Base-by-base conservation (phyloP, 1,140 invertebrate species). In the Drosophila kohkoa region DNA sequence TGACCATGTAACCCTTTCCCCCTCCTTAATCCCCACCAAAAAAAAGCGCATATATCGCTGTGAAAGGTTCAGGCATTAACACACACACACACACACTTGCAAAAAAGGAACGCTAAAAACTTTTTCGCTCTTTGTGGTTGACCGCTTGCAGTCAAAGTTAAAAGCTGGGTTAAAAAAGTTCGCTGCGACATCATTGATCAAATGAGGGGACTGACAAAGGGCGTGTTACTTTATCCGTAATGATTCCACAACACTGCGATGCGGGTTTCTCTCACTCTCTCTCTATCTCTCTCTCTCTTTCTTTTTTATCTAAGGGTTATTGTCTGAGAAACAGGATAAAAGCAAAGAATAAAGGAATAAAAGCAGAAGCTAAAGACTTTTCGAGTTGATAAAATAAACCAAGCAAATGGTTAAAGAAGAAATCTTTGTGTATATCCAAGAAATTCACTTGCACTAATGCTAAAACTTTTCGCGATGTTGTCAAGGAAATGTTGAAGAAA, bases 101-200 rank as follows among this genome's bases (percentile, higher is more conserved):
- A 43, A n/a, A 70, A 77, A 73, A 58, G 71, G 66, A 13, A 41
- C 49, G 32, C 13, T 46, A 66, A 43, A 25, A 64, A 82, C 15
- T 83, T 74, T 69, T 74, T 69, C 71, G 57, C 55, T 69, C 38
- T 74, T 74, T 74, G 71, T 74, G 71, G 71, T 69, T 74, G 71
- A 74, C 71, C 71, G 71, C 71, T 74, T 74, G 71, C 71, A 74
- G 71, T 74, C 71, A 74, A 74, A 74, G 71, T 74, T 74, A 74
- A 74, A 69, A 74, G 71, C 65, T 43, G 65, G 49, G 32, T 74
- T 45, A 52, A 69, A 74, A 72, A 69, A 74, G 65, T 74, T 74
- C 48, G 15, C 30, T 49, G 66, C 51, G 75, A 68, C 78, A 78
- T 81, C 77, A 85, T 49, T 57, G 79, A 81, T 69, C 78, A 60